Evolutionary conservation across 2,113 vertebrate genomes (phyloP).

Genomic region (Excalfactoria chinensis): DNA sequence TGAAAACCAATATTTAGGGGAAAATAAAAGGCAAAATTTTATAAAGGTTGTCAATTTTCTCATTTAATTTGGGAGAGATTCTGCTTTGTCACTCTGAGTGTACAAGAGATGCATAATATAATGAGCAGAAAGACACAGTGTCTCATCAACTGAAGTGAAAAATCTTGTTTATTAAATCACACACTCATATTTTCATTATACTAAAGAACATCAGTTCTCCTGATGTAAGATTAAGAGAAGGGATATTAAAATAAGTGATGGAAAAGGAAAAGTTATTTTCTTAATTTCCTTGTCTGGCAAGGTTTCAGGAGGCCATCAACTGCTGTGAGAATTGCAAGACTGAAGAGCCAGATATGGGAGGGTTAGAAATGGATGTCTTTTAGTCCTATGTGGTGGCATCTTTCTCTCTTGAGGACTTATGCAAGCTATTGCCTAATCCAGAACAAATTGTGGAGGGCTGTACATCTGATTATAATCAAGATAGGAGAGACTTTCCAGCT

Average conservation of each 20-base stretch:
- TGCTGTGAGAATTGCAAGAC: background rate
- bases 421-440: background rate
- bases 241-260: background rate
- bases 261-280: background rate
- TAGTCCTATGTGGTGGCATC: background rate
- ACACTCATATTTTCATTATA: constrained; percentile 8
- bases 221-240: background rate
- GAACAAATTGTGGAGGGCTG: background rate
- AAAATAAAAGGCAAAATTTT: background rate
- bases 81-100: background rate
- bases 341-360: background rate
- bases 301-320: background rate
- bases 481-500: background rate
- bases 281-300: background rate
- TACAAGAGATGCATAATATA: background rate
- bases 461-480: background rate
- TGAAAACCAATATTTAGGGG: background rate
- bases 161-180: constrained; percentile 21
- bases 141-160: background rate
- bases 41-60: background rate
- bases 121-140: background rate
- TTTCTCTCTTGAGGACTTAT: background rate
- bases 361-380: background rate
- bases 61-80: background rate
- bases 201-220: background rate